Conservation (phyloP, 1,140 invertebrate genomes). For the Belonocnema kinseyi region DNA sequence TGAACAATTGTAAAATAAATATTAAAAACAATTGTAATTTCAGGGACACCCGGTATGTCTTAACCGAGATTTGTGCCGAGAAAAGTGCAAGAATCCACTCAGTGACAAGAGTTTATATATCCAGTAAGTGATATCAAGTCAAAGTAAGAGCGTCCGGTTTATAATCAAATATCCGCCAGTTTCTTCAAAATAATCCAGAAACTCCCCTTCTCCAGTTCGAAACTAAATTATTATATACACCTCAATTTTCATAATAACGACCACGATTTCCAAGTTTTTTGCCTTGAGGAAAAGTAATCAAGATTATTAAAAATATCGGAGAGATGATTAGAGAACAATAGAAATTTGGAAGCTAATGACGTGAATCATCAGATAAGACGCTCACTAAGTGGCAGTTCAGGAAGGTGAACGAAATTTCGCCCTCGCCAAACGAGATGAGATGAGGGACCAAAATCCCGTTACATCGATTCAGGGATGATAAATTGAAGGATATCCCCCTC, state of each 20-base stretch:
- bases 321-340: background rate
- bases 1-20: background rate
- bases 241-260: constrained; percentile 38
- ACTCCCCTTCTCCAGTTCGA: constrained; percentile 9
- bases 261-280: background rate
- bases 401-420: background rate
- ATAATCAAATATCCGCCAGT: constrained; percentile 51
- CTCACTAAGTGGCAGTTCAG: constrained; percentile 25
- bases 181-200: constrained; percentile 53
- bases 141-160: constrained; percentile 42
- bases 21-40: background rate
- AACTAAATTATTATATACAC: background rate
- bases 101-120: constrained; percentile 42
- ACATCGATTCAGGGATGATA: constrained; percentile 44
- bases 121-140: constrained; percentile 44
- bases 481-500: constrained; percentile 44
- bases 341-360: constrained; percentile 1
- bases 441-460: constrained; percentile 12
- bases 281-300: too few relatives aligned
- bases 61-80: constrained; percentile 11
- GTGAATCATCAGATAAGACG: constrained; percentile 20
- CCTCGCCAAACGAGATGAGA: background rate
- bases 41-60: constrained; percentile 42
- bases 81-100: constrained; percentile 42
- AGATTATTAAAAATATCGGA: too few relatives aligned